Evolutionary conservation across 23 tunicate species (phyloP).

Genomic region (Botrylloides violaceus): DNA sequence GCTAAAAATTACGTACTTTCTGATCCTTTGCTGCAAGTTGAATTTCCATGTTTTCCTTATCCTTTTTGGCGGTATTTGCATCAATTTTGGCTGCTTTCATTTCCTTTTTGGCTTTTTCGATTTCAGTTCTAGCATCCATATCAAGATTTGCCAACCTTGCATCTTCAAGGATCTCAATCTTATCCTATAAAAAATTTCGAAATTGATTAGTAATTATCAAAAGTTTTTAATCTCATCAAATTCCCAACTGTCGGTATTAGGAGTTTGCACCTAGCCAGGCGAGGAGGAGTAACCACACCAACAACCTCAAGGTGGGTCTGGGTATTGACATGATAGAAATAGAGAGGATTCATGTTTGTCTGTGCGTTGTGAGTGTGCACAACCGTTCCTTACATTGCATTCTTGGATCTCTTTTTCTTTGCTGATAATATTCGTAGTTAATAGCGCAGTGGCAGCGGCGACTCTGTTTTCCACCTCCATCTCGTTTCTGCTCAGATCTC

Average conservation of each 20-base stretch:
- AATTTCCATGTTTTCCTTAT: conserved; percentile 10
- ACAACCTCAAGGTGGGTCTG: no score
- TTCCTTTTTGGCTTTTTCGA: conserved; percentile 10
- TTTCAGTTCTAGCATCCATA: conserved; percentile 10
- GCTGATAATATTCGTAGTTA: background rate
- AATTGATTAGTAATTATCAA: no score
- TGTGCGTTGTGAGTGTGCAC: no score
- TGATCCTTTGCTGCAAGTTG: background rate
- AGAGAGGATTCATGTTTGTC: no score
- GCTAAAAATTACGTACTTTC: background rate
- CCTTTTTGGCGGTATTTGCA: conserved; percentile 1
- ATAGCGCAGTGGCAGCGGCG: conserved; percentile 10
- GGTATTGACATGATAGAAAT: no score
- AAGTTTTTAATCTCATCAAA: no score
- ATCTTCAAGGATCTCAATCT: conserved; percentile 14
- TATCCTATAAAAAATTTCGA: conserved; percentile 8
- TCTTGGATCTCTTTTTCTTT: conserved; percentile 11
- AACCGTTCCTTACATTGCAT: conserved; percentile 6
- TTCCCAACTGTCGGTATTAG: no score
- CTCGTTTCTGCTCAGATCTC: background rate
- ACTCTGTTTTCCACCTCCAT: background rate
- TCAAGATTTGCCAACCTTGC: conserved; percentile 1
- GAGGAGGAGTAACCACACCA: no score
- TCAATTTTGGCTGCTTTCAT: conserved; percentile 11
- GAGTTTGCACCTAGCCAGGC: no score